Percentiles rank a stretch among this genome's conserved stretches.
Conservation (phyloP, 1,140 invertebrate genomes). For the Pseudomyrmex flavicornis region DNA sequence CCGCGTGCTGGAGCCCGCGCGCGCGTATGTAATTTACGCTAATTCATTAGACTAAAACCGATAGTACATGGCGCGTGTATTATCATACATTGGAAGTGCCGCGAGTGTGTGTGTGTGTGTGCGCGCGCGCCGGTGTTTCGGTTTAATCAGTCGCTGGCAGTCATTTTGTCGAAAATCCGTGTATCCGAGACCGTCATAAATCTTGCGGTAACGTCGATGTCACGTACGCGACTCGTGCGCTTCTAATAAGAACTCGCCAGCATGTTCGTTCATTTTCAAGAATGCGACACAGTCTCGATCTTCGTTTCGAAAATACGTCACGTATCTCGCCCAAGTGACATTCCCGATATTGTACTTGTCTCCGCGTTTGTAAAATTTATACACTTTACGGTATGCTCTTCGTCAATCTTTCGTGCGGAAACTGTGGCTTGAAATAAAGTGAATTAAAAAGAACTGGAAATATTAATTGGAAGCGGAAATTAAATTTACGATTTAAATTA, state of each 20-base stretch:
- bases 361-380: constrained; percentile 3
- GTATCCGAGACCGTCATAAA: constrained; percentile 42
- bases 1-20: constrained; percentile 21
- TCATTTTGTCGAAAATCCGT: constrained; percentile 49
- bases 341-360: constrained; percentile 7
- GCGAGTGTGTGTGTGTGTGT: background rate
- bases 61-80: constrained; percentile 43
- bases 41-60: constrained; percentile 68
- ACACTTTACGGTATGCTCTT: background rate
- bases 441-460: too few species aligned
- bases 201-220: constrained; percentile 13
- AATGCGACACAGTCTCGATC: constrained; percentile 5
- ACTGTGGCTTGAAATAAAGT: too few species aligned
- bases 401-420: background rate
- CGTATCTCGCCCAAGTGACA: constrained; percentile 24
- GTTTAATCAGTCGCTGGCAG: constrained; percentile 53
- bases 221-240: constrained; percentile 22
- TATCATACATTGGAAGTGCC: constrained; percentile 20
- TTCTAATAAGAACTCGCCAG: constrained; percentile 43
- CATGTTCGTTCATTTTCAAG: constrained; percentile 22
- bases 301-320: constrained; percentile 19
- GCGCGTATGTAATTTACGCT: constrained; percentile 60
- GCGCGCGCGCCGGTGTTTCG: background rate
- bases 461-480: too few species aligned
- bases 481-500: too few species aligned